These are phyloP conservation scores for Ptiloglossa arizonensis DNA, from an alignment of 1,140 invertebrate genomes.

Conservation along the genomic window DNA sequence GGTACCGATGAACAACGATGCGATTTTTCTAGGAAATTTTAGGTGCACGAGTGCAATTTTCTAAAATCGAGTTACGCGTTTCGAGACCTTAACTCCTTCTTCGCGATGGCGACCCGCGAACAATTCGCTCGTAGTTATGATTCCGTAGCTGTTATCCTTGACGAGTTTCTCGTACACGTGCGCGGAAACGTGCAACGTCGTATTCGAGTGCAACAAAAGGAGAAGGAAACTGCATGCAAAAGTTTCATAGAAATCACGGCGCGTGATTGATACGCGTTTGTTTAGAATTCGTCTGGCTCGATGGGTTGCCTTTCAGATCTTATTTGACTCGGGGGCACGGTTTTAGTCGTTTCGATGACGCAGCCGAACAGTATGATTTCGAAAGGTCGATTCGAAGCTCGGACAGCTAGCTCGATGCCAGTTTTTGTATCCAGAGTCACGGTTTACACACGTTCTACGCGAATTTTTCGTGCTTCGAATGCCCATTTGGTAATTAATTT, in stretches of 20 bases:
- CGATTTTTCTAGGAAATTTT: too few species aligned
- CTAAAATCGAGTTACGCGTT: not conserved
- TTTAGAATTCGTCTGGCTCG: conserved; percentile 31
- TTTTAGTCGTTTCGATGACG: conserved; percentile 4
- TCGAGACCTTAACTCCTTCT: not conserved
- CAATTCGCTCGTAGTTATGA: conserved; percentile 19
- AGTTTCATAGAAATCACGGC: conserved; percentile 27
- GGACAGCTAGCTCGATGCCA: too few species aligned
- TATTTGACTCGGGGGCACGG: not conserved
- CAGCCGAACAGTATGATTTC: conserved; percentile 27
- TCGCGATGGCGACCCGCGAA: not conserved
- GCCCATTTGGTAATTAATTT: not conserved
- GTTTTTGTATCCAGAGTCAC: not conserved
- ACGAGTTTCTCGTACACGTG: conserved; percentile 41
- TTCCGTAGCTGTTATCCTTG: conserved; percentile 44
- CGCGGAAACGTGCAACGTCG: conserved; percentile 30
- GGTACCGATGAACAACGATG: too few species aligned
- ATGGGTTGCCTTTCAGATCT: conserved; percentile 19
- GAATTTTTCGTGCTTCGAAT: not conserved
- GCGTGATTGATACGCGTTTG: conserved; percentile 31
- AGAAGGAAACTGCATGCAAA: conserved; percentile 16
- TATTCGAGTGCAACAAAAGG: conserved; percentile 17
- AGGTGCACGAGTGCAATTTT: not conserved
- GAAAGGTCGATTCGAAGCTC: not conserved
- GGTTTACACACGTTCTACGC: not conserved